Conservation (phyloP, 2,113 vertebrate genomes). For the Cyanistes caeruleus region DNA sequence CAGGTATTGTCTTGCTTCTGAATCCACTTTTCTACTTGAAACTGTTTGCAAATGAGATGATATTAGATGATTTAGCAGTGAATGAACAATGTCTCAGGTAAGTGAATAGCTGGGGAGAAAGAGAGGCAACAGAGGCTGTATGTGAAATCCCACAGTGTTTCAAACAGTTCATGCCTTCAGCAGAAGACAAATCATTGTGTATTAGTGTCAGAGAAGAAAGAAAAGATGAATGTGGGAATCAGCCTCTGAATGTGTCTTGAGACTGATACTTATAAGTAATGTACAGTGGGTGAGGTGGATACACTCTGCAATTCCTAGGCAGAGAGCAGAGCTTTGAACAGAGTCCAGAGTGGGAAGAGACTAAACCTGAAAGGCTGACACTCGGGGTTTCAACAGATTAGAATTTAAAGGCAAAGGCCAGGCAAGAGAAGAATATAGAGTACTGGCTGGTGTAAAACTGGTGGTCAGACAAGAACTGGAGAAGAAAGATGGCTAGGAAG, state of each 20-base stretch:
- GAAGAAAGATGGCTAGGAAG: background rate
- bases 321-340: background rate
- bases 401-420: background rate
- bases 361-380: background rate
- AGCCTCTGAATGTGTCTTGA: background rate
- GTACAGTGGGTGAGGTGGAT: background rate
- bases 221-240: background rate
- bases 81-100: background rate
- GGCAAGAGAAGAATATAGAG: background rate
- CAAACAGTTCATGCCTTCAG: background rate
- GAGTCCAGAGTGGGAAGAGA: background rate
- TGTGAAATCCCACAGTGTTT: slow-evolving; percentile 15
- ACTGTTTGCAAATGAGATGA: background rate
- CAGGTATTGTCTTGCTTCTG: background rate
- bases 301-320: background rate
- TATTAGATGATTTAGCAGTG: background rate
- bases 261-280: background rate
- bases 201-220: background rate
- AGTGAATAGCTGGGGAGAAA: background rate
- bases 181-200: background rate
- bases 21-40: background rate
- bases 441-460: background rate
- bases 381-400: background rate
- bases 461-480: background rate
- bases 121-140: background rate